Evolutionary conservation across 1,140 invertebrate species (phyloP), one percentile per base, ranked within the genome.

Genomic region (Leptinotarsa defecta): DNA sequence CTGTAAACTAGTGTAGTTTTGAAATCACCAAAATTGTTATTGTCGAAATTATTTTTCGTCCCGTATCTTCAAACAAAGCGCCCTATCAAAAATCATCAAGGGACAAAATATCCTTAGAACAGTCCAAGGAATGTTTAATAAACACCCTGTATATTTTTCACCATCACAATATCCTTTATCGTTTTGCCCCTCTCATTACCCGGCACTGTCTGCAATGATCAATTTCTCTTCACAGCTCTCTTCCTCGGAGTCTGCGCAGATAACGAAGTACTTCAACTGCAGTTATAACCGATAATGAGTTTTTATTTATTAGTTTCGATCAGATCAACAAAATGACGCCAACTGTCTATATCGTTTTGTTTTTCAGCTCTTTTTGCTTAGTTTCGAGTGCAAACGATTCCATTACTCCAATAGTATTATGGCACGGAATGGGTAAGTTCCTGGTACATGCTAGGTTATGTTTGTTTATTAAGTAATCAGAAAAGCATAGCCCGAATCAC

Each of bases 351-450:
- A 48, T 57, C n/a, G 17, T 57, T 57, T 57, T 69, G 19, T 69
- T 69, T 1, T 69, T 69, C 13, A 69, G 68, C 34, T 43, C 19
- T 8, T 48, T 69, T n/a, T 49, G 43, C n/a, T 48, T 49, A n/a
- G 43, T 48, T 69, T 49, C n/a, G 2, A 13, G 43, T 69, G 68
- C n/a, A 48, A 69, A 48, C 11, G 13, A 19, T 22, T 8, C 13
- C 2, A 48, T n/a, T 17, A 81, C 81, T 13, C 92, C 92, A 1
- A 89, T 94, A 76, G 92, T 94, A 49, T 80, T 94, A 67, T 94
- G 93, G 93, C 93, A 94, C 87, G 93, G 93, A 86, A 94, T 94
- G 92, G 93, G 92, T 93, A 87, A 89, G 88, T 76, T 62, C 68
- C 5, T 70, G 71, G 27, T 63, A 48, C n/a, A 57, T 15, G 17